Evolutionary conservation across 2,113 vertebrate species (phyloP).

Genomic region (Ophthalmolycus amberensis): DNA sequence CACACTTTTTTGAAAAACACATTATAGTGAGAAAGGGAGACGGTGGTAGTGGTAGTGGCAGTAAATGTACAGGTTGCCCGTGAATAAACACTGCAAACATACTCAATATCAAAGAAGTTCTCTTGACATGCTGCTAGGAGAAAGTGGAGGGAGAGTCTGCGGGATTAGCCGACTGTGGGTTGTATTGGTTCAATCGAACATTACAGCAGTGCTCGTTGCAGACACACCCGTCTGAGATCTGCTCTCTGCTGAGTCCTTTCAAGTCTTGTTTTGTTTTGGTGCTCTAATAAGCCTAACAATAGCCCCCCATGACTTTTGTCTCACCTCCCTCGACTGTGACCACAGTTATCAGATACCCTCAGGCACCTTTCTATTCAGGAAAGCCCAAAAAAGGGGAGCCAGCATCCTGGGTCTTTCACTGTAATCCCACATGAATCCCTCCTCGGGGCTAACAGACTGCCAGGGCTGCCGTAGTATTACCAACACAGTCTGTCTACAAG

Average conservation of each 20-base stretch:
- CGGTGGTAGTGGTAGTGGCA: too few relatives aligned
- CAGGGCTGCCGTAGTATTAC: conserved; percentile 34
- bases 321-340: conserved; percentile 21
- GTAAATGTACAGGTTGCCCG: too few relatives aligned
- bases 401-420: conserved; percentile 50
- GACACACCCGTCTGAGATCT: background rate
- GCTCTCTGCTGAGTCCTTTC: background rate
- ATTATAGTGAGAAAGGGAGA: background rate
- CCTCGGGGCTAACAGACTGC: conserved; percentile 55
- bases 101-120: too few relatives aligned
- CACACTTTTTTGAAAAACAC: background rate
- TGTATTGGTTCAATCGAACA: background rate
- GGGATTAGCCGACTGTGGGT: background rate
- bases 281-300: conserved; percentile 16
- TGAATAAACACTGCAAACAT: too few relatives aligned
- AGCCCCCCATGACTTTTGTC: conserved; percentile 13
- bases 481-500: conserved; percentile 21
- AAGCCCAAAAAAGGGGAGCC: conserved; percentile 55
- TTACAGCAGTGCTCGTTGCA: background rate
- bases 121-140: too few relatives aligned
- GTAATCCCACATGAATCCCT: conserved; percentile 68
- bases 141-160: background rate
- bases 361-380: conserved; percentile 53
- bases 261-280: conserved; percentile 11
- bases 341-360: conserved; percentile 33